Evolutionary conservation across 2,797 vertebrate species (phyloP).

Genomic region (Yasuhikotakia modesta): DNA sequence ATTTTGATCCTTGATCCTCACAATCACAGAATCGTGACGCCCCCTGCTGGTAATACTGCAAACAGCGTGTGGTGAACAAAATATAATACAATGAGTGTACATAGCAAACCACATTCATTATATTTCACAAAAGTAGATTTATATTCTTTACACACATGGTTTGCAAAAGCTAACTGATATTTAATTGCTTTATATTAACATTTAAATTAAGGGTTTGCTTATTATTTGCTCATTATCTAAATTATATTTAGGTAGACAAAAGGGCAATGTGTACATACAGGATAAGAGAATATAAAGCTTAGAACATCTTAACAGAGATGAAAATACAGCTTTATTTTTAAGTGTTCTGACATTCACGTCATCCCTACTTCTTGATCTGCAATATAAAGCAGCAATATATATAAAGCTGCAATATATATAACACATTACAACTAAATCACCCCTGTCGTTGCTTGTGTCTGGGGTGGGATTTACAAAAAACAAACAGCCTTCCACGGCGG

Average conservation of each 20-base stretch:
- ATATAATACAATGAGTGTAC: neutral
- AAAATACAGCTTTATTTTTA: conserved; percentile 7
- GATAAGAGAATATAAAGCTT: neutral
- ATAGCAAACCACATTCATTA: neutral
- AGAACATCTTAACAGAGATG: neutral
- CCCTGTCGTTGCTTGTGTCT: conserved; percentile 90
- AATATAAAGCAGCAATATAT: neutral
- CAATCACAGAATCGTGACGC: neutral
- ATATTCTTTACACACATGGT: neutral
- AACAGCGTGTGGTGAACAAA: neutral
- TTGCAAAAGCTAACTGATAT: no score
- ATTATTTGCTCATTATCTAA: neutral
- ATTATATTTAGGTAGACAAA: neutral
- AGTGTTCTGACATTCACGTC: neutral
- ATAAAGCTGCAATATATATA: no score
- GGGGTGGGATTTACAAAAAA: conserved; percentile 85
- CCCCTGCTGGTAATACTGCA: conserved; percentile 1
- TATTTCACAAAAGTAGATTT: neutral
- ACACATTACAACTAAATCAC: conserved; percentile 59
- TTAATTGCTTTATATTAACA: neutral
- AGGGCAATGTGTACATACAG: neutral
- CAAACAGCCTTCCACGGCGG: conserved; percentile 82
- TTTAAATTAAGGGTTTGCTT: neutral
- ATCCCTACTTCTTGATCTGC: conserved; percentile 20
- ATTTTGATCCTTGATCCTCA: neutral